Percentiles rank a stretch among this genome's conserved stretches.
Evolutionary conservation across 1,140 invertebrate species (phyloP).

Genomic region (Manduca sexta): DNA sequence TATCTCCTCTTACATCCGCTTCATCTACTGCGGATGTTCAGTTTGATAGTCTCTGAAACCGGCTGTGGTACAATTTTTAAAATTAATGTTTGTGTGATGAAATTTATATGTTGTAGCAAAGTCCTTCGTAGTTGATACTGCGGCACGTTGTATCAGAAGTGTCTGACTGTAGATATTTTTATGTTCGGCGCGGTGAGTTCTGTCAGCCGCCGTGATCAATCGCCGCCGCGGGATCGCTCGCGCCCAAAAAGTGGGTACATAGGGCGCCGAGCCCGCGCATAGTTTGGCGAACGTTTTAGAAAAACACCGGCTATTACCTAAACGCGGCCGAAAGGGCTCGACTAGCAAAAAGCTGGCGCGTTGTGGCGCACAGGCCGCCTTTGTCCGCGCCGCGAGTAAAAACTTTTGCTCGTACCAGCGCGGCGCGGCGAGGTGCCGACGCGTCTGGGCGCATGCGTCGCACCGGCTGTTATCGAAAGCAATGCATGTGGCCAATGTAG

Average conservation of each 20-base stretch:
- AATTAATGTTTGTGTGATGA: too few relatives aligned
- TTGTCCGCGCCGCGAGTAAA: background rate
- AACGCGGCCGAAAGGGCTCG: slow-evolving; percentile 40
- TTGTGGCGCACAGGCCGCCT: slow-evolving; percentile 9
- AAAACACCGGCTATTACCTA: slow-evolving; percentile 50
- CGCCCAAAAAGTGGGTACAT: slow-evolving; percentile 4
- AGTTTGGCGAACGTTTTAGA: slow-evolving; percentile 43
- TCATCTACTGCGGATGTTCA: too few relatives aligned
- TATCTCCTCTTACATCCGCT: too few relatives aligned
- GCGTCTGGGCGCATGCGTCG: too few relatives aligned
- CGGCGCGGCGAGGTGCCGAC: background rate
- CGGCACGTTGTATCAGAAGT: too few relatives aligned
- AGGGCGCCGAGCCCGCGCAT: slow-evolving; percentile 25
- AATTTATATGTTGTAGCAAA: too few relatives aligned
- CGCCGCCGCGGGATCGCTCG: background rate
- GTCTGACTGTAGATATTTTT: too few relatives aligned
- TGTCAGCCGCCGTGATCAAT: background rate
- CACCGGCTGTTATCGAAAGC: too few relatives aligned
- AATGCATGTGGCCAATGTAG: too few relatives aligned
- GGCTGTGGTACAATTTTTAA: too few relatives aligned
- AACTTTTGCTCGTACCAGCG: background rate
- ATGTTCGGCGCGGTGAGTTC: background rate
- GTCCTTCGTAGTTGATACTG: too few relatives aligned
- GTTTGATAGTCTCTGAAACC: too few relatives aligned
- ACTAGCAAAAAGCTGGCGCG: slow-evolving; percentile 30